Percentiles rank a stretch among this genome's conserved stretches.
These are phyloP conservation scores for Coreius guichenoti DNA, from an alignment of 2,797 vertebrate genomes.

Conservation along the genomic window DNA sequence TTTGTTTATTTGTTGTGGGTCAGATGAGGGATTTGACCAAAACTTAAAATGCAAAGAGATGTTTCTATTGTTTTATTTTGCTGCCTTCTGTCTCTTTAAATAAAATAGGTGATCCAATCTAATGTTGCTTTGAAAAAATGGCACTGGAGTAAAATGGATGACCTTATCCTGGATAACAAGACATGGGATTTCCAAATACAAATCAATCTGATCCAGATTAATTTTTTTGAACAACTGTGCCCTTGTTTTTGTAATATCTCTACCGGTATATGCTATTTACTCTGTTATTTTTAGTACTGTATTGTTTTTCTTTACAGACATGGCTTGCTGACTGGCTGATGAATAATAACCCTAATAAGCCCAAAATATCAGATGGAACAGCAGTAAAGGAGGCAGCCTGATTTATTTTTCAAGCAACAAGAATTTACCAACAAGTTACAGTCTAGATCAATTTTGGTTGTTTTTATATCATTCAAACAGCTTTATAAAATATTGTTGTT, in stretches of 20 bases:
- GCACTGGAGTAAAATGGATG: background rate
- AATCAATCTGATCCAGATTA: background rate
- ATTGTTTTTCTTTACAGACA: conserved; percentile 72
- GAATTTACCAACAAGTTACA: background rate
- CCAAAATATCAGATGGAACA: conserved; percentile 72
- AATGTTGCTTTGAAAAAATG: background rate
- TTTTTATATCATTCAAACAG: background rate
- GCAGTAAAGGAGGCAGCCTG: conserved; percentile 61
- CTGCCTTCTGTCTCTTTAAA: background rate
- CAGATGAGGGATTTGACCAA: background rate
- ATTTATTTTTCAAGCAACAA: conserved; percentile 9
- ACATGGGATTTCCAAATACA: background rate
- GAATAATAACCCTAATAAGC: conserved; percentile 90
- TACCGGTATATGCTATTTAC: background rate
- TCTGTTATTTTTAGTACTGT: background rate
- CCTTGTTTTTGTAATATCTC: background rate
- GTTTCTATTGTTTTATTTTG: no score
- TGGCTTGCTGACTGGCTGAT: conserved; percentile 96
- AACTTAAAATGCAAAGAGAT: background rate
- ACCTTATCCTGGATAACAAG: background rate
- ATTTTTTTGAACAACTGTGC: background rate
- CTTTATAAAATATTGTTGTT: conserved; percentile 6
- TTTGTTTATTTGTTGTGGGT: background rate
- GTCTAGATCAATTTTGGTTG: background rate
- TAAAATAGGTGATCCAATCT: background rate